A percentile compares a stretch with the other conserved stretches of the same genome.
These are phyloP conservation scores for Ecliptopera silaceata DNA, from an alignment of 2,888 invertebrate genomes.

Conservation along the genomic window DNA sequence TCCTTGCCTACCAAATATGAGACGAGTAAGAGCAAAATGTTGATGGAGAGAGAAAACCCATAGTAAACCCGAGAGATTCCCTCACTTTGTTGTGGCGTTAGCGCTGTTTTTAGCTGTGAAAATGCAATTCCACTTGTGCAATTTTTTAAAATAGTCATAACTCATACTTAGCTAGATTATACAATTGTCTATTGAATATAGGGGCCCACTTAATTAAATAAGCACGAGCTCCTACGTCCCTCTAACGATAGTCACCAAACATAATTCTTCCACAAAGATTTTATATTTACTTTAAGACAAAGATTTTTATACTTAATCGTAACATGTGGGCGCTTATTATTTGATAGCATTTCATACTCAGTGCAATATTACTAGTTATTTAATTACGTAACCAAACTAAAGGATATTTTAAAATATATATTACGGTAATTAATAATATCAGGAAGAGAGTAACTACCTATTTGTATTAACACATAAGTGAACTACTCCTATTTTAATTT, in stretches of 20 bases:
- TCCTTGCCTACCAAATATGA: constrained; percentile 71
- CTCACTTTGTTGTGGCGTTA: constrained; percentile 66
- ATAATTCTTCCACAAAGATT: constrained; percentile 77
- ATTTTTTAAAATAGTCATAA: constrained; percentile 81
- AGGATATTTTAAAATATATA: constrained; percentile 78
- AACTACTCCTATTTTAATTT: constrained; percentile 71
- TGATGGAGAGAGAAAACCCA: constrained; percentile 57
- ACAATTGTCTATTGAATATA: constrained; percentile 80
- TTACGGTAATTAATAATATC: constrained; percentile 66
- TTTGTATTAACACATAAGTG: constrained; percentile 78
- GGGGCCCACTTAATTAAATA: constrained; percentile 75
- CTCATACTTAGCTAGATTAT: constrained; percentile 77
- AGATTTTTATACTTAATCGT: constrained; percentile 73
- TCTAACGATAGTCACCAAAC: constrained; percentile 71
- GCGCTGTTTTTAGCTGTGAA: constrained; percentile 79
- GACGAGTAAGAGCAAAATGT: constrained; percentile 55
- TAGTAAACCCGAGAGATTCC: constrained; percentile 63
- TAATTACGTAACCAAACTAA: constrained; percentile 84
- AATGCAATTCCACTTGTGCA: constrained; percentile 82
- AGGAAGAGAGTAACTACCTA: constrained; percentile 80
- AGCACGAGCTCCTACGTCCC: constrained; percentile 69
- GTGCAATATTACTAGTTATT: constrained; percentile 85
- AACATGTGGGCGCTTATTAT: constrained; percentile 81
- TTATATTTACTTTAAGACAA: constrained; percentile 80
- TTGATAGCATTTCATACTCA: constrained; percentile 84